Evolutionary conservation across 1,140 invertebrate genomes (phyloP).

Genomic region (Agraylea sexmaculata): DNA sequence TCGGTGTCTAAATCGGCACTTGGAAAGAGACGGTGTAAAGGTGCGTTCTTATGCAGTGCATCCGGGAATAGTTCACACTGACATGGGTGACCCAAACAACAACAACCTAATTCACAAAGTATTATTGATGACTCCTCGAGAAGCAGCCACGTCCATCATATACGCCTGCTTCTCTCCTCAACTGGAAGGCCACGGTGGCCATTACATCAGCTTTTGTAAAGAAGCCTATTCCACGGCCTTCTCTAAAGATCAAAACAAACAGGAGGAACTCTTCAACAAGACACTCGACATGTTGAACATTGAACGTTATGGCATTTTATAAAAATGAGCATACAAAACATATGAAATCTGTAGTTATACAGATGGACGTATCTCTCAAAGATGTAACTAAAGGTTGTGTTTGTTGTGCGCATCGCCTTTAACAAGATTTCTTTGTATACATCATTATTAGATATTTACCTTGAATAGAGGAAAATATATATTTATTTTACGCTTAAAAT

Average conservation of each 20-base stretch:
- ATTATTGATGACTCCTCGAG: slow-evolving; percentile 41
- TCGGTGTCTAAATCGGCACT: slow-evolving; percentile 49
- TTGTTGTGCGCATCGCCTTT: too few species aligned
- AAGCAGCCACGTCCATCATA: slow-evolving; percentile 61
- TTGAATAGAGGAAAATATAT: too few species aligned
- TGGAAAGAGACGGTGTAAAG: slow-evolving; percentile 41
- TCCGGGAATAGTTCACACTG: slow-evolving; percentile 81
- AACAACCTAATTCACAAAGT: neutral
- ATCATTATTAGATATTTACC: too few species aligned
- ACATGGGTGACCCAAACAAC: slow-evolving; percentile 34
- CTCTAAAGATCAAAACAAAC: slow-evolving; percentile 33
- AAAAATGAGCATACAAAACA: too few species aligned
- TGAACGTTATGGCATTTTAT: too few species aligned
- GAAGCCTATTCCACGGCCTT: slow-evolving; percentile 33
- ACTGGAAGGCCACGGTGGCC: slow-evolving; percentile 57
- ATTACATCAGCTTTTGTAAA: slow-evolving; percentile 61
- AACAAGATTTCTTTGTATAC: too few species aligned
- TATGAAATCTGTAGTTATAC: too few species aligned
- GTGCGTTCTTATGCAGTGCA: slow-evolving; percentile 68
- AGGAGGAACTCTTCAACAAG: slow-evolving; percentile 31
- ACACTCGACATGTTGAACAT: slow-evolving; percentile 29
- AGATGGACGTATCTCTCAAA: too few species aligned
- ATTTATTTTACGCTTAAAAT: too few species aligned
- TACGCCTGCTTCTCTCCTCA: slow-evolving; percentile 58
- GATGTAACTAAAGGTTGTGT: too few species aligned